These are phyloP conservation scores for Microctonus brassicae DNA, from an alignment of 2,888 invertebrate genomes.

Conservation along the genomic window DNA sequence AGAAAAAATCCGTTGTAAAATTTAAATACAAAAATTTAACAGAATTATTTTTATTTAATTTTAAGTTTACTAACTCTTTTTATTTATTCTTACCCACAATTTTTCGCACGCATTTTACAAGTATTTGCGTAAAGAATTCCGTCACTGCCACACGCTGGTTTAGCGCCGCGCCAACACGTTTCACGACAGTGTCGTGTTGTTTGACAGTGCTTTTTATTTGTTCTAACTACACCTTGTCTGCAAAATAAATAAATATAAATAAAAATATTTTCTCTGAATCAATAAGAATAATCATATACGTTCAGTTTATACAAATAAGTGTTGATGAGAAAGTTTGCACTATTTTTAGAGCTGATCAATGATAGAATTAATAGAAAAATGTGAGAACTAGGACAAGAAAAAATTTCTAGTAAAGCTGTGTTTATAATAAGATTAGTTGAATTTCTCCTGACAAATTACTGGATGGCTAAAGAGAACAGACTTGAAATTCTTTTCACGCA, in stretches of 20 bases:
- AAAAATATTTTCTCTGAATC: not conserved
- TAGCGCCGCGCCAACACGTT: slow-evolving; percentile 90
- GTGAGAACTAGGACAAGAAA: no score
- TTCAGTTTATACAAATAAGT: no score
- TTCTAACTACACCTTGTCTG: slow-evolving; percentile 87
- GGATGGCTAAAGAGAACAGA: no score
- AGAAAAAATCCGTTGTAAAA: not conserved
- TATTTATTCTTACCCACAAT: slow-evolving; percentile 81
- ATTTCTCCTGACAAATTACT: no score
- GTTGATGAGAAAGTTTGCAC: no score
- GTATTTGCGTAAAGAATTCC: slow-evolving; percentile 90
- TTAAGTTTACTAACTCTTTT: not conserved
- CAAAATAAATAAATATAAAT: slow-evolving; percentile 41
- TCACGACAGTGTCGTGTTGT: slow-evolving; percentile 92
- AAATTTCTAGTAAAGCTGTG: no score
- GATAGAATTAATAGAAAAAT: no score
- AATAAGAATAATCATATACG: no score
- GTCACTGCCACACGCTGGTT: slow-evolving; percentile 91
- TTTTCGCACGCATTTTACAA: slow-evolving; percentile 92
- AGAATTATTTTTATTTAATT: not conserved
- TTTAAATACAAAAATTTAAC: no score
- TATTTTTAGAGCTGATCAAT: no score
- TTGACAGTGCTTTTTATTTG: slow-evolving; percentile 91
- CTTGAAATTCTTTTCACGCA: no score
- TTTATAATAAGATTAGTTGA: no score